A percentile compares a stretch with the other conserved stretches of the same genome.
phyloP scores from a whole-genome alignment of 1,140 invertebrate species.

The Drosophila arizonae region DNA sequence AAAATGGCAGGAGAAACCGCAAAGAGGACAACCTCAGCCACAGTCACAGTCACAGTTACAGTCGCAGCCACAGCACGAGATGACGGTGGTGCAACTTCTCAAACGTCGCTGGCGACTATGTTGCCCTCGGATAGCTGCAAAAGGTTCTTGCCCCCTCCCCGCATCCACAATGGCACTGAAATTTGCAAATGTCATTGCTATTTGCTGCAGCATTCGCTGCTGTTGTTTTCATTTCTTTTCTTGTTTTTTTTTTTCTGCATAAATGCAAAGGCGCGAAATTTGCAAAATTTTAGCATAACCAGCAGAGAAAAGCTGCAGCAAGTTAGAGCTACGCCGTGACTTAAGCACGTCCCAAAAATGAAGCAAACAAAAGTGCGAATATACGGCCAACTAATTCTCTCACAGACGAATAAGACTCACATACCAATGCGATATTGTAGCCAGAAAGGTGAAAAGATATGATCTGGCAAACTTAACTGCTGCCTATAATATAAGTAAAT shows the following conservation, averaged over 20 bases:
- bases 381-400: neutral
- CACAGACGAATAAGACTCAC: neutral
- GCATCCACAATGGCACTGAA: constrained; percentile 46
- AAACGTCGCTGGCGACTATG: constrained; percentile 55
- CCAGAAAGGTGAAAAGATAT: too few species aligned
- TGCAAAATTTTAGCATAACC: constrained; percentile 41
- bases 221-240: constrained; percentile 16
- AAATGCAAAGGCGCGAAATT: constrained; percentile 44
- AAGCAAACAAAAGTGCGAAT: neutral
- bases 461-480: too few species aligned
- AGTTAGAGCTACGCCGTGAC: constrained; percentile 31
- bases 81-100: constrained; percentile 5
- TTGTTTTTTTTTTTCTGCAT: constrained; percentile 27
- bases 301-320: constrained; percentile 18
- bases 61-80: constrained; percentile 8
- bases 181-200: constrained; percentile 54
- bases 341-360: constrained; percentile 24
- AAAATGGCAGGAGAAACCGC: constrained; percentile 58
- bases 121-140: constrained; percentile 22
- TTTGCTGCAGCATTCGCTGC: constrained; percentile 25
- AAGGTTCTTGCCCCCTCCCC: constrained; percentile 8
- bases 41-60: constrained; percentile 11
- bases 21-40: constrained; percentile 28
- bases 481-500: too few species aligned
- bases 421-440: too few species aligned